Conservation (phyloP, 2,888 invertebrate genomes). For the Agonum fuliginosum region DNA sequence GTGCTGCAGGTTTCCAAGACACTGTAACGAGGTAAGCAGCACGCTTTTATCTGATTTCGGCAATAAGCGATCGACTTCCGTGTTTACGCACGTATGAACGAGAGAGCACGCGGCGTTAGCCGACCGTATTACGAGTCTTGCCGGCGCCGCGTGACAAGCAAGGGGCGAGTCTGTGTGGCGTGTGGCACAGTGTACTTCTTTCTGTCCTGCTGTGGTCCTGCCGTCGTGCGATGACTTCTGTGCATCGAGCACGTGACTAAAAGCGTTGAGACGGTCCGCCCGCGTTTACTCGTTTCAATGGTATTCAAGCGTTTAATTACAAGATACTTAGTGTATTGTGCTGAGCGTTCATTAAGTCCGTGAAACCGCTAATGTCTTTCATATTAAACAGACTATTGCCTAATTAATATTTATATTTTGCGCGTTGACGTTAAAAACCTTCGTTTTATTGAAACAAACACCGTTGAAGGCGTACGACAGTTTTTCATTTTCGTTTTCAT, state of each 20-base stretch:
- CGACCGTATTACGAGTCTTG: background rate
- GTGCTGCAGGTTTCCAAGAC: background rate
- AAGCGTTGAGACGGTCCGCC: background rate
- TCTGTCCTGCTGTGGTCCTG: background rate
- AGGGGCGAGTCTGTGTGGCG: conserved; percentile 16
- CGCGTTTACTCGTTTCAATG: conserved; percentile 20
- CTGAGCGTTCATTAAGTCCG: conserved; percentile 40
- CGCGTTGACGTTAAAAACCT: conserved; percentile 40
- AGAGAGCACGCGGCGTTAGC: background rate
- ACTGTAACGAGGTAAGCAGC: background rate
- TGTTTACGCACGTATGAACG: conserved; percentile 21
- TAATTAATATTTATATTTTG: conserved; percentile 58
- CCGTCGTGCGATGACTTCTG: too few relatives aligned
- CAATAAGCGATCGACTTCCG: background rate
- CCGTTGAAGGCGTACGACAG: background rate
- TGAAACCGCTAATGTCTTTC: conserved; percentile 53
- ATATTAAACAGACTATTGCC: conserved; percentile 33
- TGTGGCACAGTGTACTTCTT: background rate
- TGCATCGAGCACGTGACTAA: conserved; percentile 1
- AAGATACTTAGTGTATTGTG: conserved; percentile 46
- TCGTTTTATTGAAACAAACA: conserved; percentile 46
- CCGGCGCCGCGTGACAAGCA: conserved; percentile 15
- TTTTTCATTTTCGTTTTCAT: conserved; percentile 53
- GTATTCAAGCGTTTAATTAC: conserved; percentile 45
- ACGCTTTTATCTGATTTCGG: background rate